Evolutionary conservation across 2,797 vertebrate species (phyloP).

Genomic region (Cichlasoma orientale): DNA sequence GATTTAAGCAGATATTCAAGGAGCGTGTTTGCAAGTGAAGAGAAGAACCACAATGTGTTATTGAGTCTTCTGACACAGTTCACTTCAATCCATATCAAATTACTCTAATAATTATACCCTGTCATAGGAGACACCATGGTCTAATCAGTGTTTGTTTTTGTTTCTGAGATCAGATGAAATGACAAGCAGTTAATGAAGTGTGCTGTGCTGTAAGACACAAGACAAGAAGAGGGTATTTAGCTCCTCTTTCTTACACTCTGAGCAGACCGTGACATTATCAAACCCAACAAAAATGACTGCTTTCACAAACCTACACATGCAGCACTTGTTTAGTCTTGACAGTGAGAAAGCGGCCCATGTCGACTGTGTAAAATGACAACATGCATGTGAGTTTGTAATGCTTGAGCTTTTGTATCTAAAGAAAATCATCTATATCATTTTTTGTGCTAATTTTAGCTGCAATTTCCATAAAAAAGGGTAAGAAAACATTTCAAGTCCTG

Average conservation of each 20-base stretch:
- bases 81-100: slow-evolving; percentile 30
- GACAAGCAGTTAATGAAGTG: slow-evolving; percentile 42
- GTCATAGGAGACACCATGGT: slow-evolving; percentile 3
- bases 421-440: background rate
- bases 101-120: slow-evolving; percentile 33
- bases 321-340: background rate
- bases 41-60: slow-evolving; percentile 8
- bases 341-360: background rate
- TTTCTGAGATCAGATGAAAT: slow-evolving; percentile 42
- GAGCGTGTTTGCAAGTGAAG: background rate
- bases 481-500: background rate
- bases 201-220: background rate
- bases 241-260: background rate
- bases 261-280: background rate
- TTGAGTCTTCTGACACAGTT: slow-evolving; percentile 33
- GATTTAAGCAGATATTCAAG: slow-evolving; percentile 16
- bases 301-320: background rate
- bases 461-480: slow-evolving; percentile 1
- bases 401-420: background rate
- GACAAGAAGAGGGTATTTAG: background rate
- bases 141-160: slow-evolving; percentile 36
- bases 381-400: background rate
- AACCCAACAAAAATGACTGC: background rate
- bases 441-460: background rate
- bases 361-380: slow-evolving; percentile 14